Evolutionary conservation across 30 jellyfish, hydroid and myxozoan genomes (phyloP), one percentile per base, ranked within the genome.

Genomic region (Aurelia coerulea): DNA sequence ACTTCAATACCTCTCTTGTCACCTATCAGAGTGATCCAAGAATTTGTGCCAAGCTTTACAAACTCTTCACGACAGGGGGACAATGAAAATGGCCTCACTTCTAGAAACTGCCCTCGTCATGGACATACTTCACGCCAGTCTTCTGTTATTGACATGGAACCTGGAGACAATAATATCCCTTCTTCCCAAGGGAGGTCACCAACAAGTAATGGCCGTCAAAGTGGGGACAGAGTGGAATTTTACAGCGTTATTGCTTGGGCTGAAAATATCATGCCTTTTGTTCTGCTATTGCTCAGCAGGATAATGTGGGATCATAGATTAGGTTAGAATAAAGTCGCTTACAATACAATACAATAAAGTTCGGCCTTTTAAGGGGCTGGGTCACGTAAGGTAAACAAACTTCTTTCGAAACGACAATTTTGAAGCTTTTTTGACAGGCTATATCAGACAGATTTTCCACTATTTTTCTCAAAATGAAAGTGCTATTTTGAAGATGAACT

Each of bases 261-360:
- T 6, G 98, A 93, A 66, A 87, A 85, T 23, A 92, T 92, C 58
- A 73, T 93, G 17, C 98, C 98, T 4, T 93, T 93, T 69, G 68
- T 88, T 32, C 73, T 93, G 17, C 73, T 93, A 53, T 84, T 93
- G 23, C 79, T 85, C 68, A 87, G 97, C 54, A 82, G 98, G 5
- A 88, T 93, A 23, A 87, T 93, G 97, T 93, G 98, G 98, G 98
- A 93, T 78, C 98, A 93, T 63, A 87, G 98, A 93, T 78, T 93
- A 67, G 98, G 98, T 93, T 73, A 3, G 90, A 3, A 37, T 37
- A 23, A 23, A 23, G 29, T 23, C 29, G 29, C 29, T 23, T 23
- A 23, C 29, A 23, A 23, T 23, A 23, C 29, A 23, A 23, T 23
- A 23, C 29, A 23, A 23, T 23, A 23, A 23, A 23, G 29, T 23